Percentiles rank a stretch among this genome's conserved stretches.
phyloP scores from a whole-genome alignment of 2,797 vertebrate species.

The Onychomys leucogaster region DNA sequence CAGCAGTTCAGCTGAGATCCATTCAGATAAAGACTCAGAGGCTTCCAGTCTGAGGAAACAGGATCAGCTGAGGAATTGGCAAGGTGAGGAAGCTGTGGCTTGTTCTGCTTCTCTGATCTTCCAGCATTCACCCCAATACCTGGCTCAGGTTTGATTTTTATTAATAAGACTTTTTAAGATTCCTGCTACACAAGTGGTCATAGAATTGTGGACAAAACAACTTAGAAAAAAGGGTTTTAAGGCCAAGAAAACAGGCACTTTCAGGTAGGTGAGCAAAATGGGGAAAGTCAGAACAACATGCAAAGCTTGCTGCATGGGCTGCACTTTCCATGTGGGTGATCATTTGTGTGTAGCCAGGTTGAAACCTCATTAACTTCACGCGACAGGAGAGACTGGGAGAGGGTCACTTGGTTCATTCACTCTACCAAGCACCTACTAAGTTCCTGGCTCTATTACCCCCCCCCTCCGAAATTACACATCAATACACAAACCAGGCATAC shows the following conservation, averaged over 20 bases:
- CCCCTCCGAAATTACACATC: neutral
- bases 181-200: too few relatives aligned
- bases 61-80: too few relatives aligned
- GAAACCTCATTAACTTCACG: neutral
- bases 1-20: too few relatives aligned
- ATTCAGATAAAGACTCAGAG: too few relatives aligned
- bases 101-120: too few relatives aligned
- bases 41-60: too few relatives aligned
- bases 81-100: too few relatives aligned
- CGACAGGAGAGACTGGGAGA: neutral
- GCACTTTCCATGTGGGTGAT: neutral
- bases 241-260: neutral
- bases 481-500: neutral
- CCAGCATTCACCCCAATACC: too few relatives aligned
- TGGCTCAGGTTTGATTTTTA: too few relatives aligned
- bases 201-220: neutral
- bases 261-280: neutral
- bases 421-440: neutral
- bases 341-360: neutral
- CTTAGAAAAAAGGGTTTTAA: neutral
- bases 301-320: neutral
- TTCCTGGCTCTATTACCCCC: neutral
- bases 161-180: too few relatives aligned
- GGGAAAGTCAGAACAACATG: neutral
- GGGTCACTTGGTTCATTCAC: neutral